Evolutionary conservation across 2,888 invertebrate genomes (phyloP), one percentile per base, ranked within the genome.

Genomic region (Spatulosminthurus flaviceps): DNA sequence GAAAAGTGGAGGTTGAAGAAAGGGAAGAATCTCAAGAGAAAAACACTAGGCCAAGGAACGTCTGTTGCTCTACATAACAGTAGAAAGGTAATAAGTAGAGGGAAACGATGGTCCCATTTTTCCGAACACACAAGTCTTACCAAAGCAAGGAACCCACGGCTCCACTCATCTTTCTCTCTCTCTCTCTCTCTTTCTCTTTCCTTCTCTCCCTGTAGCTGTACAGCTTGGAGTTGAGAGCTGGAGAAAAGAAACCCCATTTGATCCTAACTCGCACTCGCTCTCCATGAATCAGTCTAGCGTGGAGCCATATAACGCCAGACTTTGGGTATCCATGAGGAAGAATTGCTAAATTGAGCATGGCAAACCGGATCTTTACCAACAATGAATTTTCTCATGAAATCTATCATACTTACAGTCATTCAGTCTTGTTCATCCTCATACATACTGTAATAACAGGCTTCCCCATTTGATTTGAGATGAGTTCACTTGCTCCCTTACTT

Each of bases 281-380:
- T 41, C 64, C n/a, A 28, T 41, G 71, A 79, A 75, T 73, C 64
- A 74, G 51, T 67, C 64, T 73, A 73, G 26, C 51, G 22, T 73
- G 73, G 70, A 70, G 70, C n/a, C 70, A 41, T 29, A 21, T 41
- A 70, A 64, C 21, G 70, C 41, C 41, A 41, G 70, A 22, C 28
- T 16, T 16, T 75, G 76, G 43, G 26, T 51, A 67, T 24, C 69
- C 67, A 74, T 34, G 21, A 73, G 77, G 73, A 76, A 81, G 74
- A 79, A 81, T 81, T 77, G 81, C 64, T 77, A 79, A 81, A 81
- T 81, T 81, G 79, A 77, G 79, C 79, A 78, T 28, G 69, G 51
- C 77, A 81, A 77, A 81, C 71, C 74, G 71, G 74, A 77, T 77
- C 74, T 75, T 73, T 72, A 71, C 67, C 75, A 73, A 67, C 79